Evolutionary conservation across 2,113 vertebrate genomes (phyloP).

Genomic region (Hymenochirus boettgeri): DNA sequence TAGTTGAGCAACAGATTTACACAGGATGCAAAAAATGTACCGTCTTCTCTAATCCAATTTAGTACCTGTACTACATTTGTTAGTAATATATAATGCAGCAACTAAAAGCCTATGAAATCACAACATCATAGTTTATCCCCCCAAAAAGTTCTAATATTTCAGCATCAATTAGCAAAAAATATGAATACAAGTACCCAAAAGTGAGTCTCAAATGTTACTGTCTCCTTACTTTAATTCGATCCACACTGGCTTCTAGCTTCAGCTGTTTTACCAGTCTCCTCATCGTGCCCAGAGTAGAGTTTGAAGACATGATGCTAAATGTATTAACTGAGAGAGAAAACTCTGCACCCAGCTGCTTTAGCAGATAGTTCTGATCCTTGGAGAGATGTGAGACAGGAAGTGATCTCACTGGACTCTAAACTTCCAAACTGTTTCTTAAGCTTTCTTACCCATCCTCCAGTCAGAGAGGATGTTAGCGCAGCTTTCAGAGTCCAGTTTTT

Average conservation of each 20-base stretch:
- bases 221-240: slow-evolving; percentile 78
- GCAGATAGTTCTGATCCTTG: slow-evolving; percentile 16
- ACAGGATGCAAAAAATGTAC: too few relatives aligned
- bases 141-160: too few relatives aligned
- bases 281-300: slow-evolving; percentile 74
- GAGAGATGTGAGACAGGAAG: slow-evolving; percentile 27
- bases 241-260: slow-evolving; percentile 82
- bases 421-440: slow-evolving; percentile 6
- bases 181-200: too few relatives aligned
- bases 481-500: background rate
- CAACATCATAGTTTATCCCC: too few relatives aligned
- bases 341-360: background rate
- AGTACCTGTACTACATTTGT: too few relatives aligned
- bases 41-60: too few relatives aligned
- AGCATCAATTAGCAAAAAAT: too few relatives aligned
- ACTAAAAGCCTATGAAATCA: too few relatives aligned
- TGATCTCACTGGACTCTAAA: slow-evolving; percentile 36
- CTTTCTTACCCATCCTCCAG: slow-evolving; percentile 20
- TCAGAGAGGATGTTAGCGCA: background rate
- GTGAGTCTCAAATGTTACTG: too few relatives aligned
- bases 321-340: too few relatives aligned
- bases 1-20: too few relatives aligned
- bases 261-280: slow-evolving; percentile 83
- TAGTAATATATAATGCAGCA: too few relatives aligned
- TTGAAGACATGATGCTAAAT: slow-evolving; percentile 70